Conservation (phyloP, 2,888 invertebrate species). For the Diaperis boleti region DNA sequence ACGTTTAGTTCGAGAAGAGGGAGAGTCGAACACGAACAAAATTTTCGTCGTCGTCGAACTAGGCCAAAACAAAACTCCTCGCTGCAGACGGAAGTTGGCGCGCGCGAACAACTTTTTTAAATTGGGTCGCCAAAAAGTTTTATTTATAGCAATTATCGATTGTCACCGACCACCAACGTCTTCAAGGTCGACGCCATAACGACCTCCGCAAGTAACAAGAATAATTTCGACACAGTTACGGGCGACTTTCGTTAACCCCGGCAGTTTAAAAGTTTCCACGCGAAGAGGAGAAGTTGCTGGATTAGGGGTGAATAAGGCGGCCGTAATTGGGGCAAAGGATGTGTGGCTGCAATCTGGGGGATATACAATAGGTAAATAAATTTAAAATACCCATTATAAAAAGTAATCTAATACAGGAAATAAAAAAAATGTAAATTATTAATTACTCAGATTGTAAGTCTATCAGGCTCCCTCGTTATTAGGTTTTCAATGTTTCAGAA, state of each 20-base stretch:
- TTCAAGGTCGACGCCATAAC: slow-evolving; percentile 36
- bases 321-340: too few relatives aligned
- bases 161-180: too few relatives aligned
- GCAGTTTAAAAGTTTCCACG: slow-evolving; percentile 62
- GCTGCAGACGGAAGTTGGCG: slow-evolving; percentile 31
- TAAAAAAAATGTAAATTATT: too few relatives aligned
- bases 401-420: too few relatives aligned
- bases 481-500: too few relatives aligned
- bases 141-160: slow-evolving; percentile 44
- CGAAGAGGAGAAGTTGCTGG: too few relatives aligned
- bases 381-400: too few relatives aligned
- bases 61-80: slow-evolving; percentile 37
- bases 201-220: slow-evolving; percentile 38
- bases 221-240: slow-evolving; percentile 57
- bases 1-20: slow-evolving; percentile 23
- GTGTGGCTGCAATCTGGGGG: too few relatives aligned
- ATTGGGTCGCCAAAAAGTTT: slow-evolving; percentile 43
- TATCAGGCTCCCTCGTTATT: too few relatives aligned
- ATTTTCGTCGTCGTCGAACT: slow-evolving; percentile 31
- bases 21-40: slow-evolving; percentile 30
- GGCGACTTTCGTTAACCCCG: slow-evolving; percentile 59
- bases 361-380: too few relatives aligned
- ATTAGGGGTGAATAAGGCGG: too few relatives aligned
- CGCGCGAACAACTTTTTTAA: slow-evolving; percentile 39
- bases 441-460: too few relatives aligned